Evolutionary conservation across 2,113 vertebrate species (phyloP).

Genomic region (Lamprologus callipterus): DNA sequence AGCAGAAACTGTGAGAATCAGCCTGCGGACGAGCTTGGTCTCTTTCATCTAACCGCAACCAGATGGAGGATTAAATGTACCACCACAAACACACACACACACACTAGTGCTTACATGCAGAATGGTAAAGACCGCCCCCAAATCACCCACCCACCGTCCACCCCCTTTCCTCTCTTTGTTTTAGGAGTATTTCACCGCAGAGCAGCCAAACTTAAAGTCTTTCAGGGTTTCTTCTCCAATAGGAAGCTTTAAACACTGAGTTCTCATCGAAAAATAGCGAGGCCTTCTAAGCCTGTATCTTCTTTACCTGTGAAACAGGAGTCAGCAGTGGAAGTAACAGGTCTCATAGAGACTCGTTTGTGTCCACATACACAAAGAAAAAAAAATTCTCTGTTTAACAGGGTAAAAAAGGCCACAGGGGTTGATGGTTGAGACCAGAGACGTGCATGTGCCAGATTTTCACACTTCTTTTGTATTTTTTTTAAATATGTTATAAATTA

Average conservation of each 20-base stretch:
- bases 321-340: not conserved
- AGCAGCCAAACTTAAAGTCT: not conserved
- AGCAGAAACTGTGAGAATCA: not conserved
- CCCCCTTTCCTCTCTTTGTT: constrained; percentile 18
- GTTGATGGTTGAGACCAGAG: not conserved
- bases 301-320: not conserved
- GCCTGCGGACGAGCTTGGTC: not conserved
- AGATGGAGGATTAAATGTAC: constrained; percentile 15
- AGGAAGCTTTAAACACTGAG: not conserved
- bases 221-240: not conserved
- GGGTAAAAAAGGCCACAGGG: not conserved
- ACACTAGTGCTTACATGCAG: not conserved
- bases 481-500: not conserved
- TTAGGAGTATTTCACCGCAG: not conserved
- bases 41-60: constrained; percentile 43
- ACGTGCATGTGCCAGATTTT: not conserved
- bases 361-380: not conserved
- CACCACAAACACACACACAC: not conserved
- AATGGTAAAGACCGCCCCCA: not conserved
- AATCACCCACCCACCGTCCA: not conserved
- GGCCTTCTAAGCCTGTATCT: not conserved
- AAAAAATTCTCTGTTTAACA: not conserved
- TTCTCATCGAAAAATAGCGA: not conserved
- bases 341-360: not conserved
- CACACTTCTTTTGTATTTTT: not conserved